Conservation (phyloP, 2,797 vertebrate genomes). For the Botia almorhae region DNA sequence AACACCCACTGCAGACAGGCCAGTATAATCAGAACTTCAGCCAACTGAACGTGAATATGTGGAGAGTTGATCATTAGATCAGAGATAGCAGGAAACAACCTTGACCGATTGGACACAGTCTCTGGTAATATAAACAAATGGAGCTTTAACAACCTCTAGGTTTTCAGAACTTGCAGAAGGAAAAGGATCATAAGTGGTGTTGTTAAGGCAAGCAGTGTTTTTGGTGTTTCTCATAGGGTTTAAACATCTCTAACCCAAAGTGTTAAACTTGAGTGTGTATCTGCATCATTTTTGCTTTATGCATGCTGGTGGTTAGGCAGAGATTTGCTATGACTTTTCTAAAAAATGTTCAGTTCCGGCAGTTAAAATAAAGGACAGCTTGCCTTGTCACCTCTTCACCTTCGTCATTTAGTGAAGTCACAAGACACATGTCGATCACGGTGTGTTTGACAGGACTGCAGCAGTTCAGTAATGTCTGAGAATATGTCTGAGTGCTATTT, state of each 20-base stretch:
- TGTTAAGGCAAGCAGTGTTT: background rate
- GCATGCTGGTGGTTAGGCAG: no score
- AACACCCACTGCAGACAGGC: background rate
- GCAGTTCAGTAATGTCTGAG: background rate
- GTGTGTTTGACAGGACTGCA: constrained; percentile 12
- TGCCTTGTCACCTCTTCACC: no score
- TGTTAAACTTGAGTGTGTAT: no score
- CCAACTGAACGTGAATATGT: background rate
- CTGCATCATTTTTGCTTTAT: no score
- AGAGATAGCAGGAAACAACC: background rate
- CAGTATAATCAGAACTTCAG: background rate
- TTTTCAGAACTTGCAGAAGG: background rate
- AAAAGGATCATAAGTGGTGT: background rate
- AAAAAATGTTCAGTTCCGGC: background rate
- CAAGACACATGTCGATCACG: background rate
- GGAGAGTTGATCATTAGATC: background rate
- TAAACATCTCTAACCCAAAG: no score
- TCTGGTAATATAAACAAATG: background rate
- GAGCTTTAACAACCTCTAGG: background rate
- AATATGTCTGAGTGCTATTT: background rate
- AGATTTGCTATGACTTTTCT: no score
- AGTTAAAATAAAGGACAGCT: background rate
- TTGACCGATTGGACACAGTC: background rate
- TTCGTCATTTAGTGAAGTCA: background rate
- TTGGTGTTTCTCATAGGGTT: no score